These are phyloP conservation scores for Ceratosolen solmsi DNA, from an alignment of 1,140 invertebrate genomes.

Conservation along the genomic window DNA sequence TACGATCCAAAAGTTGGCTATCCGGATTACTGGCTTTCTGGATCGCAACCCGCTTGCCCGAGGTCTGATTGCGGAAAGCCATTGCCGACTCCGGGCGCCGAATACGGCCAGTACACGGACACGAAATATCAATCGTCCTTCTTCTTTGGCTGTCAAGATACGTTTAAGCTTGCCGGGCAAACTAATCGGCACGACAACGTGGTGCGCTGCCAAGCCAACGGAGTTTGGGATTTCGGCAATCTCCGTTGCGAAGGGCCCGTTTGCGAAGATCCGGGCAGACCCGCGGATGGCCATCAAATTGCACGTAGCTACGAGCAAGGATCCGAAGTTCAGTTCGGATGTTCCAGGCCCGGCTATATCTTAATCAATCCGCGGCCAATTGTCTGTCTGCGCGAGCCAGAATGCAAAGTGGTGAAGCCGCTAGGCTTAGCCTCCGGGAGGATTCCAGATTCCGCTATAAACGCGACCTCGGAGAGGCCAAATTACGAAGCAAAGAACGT, in stretches of 20 bases:
- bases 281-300: constrained; percentile 91
- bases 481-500: constrained; percentile 94
- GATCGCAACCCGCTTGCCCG: constrained; percentile 87
- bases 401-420: constrained; percentile 94
- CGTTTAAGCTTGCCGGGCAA: constrained; percentile 94
- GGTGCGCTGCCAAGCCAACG: constrained; percentile 92
- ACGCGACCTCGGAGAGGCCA: constrained; percentile 92
- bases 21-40: constrained; percentile 94
- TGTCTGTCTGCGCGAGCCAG: constrained; percentile 91
- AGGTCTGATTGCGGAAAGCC: constrained; percentile 90
- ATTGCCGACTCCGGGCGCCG: constrained; percentile 90
- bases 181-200: constrained; percentile 92
- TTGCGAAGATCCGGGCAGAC: constrained; percentile 94
- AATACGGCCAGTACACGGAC: constrained; percentile 90
- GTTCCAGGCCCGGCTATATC: constrained; percentile 92
- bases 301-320: constrained; percentile 94
- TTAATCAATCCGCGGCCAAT: constrained; percentile 93
- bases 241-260: constrained; percentile 96
- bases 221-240: constrained; percentile 97
- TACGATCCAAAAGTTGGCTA: constrained; percentile 93
- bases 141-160: constrained; percentile 97
- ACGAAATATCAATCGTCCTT: constrained; percentile 94
- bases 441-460: constrained; percentile 96
- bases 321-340: constrained; percentile 92
- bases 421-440: constrained; percentile 91